A percentile compares a stretch with the other conserved stretches of the same genome.
Conservation (phyloP, 1,140 invertebrate species). For the Drosophila obscura region DNA sequence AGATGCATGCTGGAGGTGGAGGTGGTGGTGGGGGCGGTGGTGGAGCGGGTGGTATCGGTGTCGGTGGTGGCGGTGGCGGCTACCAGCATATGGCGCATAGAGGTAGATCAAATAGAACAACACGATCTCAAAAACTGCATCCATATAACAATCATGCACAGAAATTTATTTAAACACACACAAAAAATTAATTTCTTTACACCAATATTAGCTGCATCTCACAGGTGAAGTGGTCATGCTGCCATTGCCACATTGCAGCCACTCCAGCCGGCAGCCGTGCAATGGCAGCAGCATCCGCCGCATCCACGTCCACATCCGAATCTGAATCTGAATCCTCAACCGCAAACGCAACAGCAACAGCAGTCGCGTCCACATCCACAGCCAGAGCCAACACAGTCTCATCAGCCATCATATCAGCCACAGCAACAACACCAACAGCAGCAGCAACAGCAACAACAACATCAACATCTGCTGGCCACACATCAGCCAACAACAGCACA, state of each 20-base stretch:
- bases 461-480: constrained; percentile 1
- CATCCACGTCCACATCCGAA: no score
- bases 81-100: constrained; percentile 83
- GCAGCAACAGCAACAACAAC: not conserved
- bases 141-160: constrained; percentile 82
- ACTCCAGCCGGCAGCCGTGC: constrained; percentile 30
- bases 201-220: constrained; percentile 79
- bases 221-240: constrained; percentile 80
- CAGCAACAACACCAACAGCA: constrained; percentile 27
- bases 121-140: constrained; percentile 83
- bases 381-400: constrained; percentile 1
- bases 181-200: constrained; percentile 71
- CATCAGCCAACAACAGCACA: not conserved
- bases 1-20: constrained; percentile 47
- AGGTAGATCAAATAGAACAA: constrained; percentile 83
- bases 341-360: no score
- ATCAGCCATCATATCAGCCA: constrained; percentile 12
- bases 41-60: constrained; percentile 32
- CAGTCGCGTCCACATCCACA: not conserved
- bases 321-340: no score
- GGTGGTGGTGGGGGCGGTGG: constrained; percentile 26
- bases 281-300: constrained; percentile 10
- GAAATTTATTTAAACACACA: constrained; percentile 82
- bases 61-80: constrained; percentile 44
- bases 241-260: constrained; percentile 75